Base-by-base conservation (phyloP, 2,113 vertebrate species). In the Perca flavescens region DNA sequence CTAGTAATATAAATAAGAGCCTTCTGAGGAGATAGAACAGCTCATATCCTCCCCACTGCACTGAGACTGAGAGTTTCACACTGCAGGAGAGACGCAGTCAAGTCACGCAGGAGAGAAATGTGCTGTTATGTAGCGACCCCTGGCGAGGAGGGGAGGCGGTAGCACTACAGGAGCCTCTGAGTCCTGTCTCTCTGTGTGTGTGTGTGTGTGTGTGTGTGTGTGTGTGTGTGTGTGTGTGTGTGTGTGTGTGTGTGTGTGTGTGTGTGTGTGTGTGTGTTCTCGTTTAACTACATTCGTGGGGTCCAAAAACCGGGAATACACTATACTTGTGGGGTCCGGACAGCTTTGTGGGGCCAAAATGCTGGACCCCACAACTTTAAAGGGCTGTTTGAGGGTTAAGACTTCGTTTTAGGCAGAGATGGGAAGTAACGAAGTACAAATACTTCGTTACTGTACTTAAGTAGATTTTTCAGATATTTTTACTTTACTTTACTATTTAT, bases 91-190 rank as follows among this genome's bases (percentile, higher is more conserved):
- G 57, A 19, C 19, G 31, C 54, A 61, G 56, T 22, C 6, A 15
- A 11, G 22, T 31, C 19, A 58, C 19, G 28, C 57, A 64, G 68
- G 16, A 70, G 22, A 13, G 15, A 64, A 13, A 92, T 95, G 43
- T 63, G 80, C 88, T 93, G 94, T 94, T 86, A 90, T 91, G 73
- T 75, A 94, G 94, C 86, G 95, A 83, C 93, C 92, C 92, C 95
- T 95, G 74, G 93, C 79, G 94, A 79, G 2, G 0, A 66, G 15
- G 25, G 15, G 17, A 22, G 10, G 83, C 8, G 74, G 7, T 28
- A 77, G 31, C 52, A 43, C 25, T 0, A 31, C 15, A 25, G 17
- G 13, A 47, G 54, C 10, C 16, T 17, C n/a, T 46, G 14, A 15
- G 25, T 3, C 54, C 31, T 25, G 14, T 14, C n/a, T 25, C 3